Base-by-base conservation (phyloP, 1,140 invertebrate genomes). In the Tyrophagus putrescentiae region DNA sequence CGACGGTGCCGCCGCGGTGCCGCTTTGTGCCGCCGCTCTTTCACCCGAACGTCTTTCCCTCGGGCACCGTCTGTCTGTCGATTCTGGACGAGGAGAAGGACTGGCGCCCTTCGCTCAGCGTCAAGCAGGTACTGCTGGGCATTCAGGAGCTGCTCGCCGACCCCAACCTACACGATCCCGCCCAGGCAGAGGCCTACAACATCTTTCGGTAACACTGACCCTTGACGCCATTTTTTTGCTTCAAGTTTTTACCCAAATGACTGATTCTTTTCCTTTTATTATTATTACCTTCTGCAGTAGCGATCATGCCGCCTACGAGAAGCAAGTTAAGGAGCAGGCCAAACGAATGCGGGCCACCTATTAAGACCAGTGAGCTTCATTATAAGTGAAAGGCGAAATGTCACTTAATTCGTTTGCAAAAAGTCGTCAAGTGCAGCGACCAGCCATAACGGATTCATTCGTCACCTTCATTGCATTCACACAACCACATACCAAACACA, bases 21-120 rank as follows among this genome's bases (percentile, higher is more conserved):
- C 98, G 98, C 79, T 99, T 98, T 77, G 95, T 98, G 71, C 96
- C 96, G 39, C 94, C 95, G n/a, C 76, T 99, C 0, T 99, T 99
- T 71, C 95, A 99, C 72, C 96, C 96, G 1, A 99, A 99, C 76
- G 94, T 99, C 0, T 99, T 98, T 70, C 95, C 96, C 33, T 98
- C 94, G 29, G 82, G 82, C 29, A 96, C 94, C n/a, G 94, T 99
- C 0, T 99, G 95, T 71, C 75, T 99, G 53, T 98, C 93, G 28
- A 73, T 99, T 25, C 72, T 99, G 65, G 96, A 99, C 71, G 96
- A 99, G 73, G 96, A 98, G 68, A 98, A 98, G 75, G 94, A 98
- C 71, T 99, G 96, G 96, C 82, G 95, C 68, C 94, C 96, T 32
- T 93, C 95, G 3, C 98, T 99, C 31, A 97, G 94, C 57, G 97